Evolutionary conservation across 2,797 vertebrate genomes (phyloP), one percentile per base, ranked within the genome.

Genomic region (Poecilia gillii): DNA sequence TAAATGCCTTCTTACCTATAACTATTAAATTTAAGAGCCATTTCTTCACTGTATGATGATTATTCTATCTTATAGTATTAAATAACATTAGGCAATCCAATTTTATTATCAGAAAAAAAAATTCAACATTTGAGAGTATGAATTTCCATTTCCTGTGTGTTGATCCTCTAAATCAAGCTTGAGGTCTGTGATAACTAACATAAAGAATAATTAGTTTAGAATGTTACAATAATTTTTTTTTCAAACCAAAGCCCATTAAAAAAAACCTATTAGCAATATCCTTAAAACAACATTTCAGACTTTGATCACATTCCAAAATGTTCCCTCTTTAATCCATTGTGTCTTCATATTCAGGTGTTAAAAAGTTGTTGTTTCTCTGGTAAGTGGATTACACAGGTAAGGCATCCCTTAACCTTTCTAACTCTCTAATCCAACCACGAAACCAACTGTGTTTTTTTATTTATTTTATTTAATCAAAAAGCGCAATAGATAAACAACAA

Each of bases 401-500:
- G 73, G 83, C 79, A 84, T 82, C 88, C 78, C 82, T 89, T 90
- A 94, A 93, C 90, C 89, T 89, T 87, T 91, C 87, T 72, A 83
- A 89, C 91, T 83, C 90, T 81, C 87, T 95, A 94, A 95, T 95
- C 94, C 95, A 90, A 86, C 87, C 55, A 72, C 75, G 81, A 94
- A 87, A 81, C 88, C n/a, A 28, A 31, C 57, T 31, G 84, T 64
- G 77, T 36, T 16, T 20, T 57, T 82, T 85, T 79, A 14, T 28
- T 18, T 31, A 31, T 55, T 82, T 85, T 79, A n/a, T 76, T 6
- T 57, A 71, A 94, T 95, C 95, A 84, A 80, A 66, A 88, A 75
- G 84, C 86, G 81, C 82, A 91, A 91, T 80, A 95, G 93, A 95
- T 94, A 95, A 95, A 93, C 92, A 93, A 92, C 91, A 93, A 93